Conservation (phyloP, 2,888 invertebrate genomes). For the Nineta flava region DNA sequence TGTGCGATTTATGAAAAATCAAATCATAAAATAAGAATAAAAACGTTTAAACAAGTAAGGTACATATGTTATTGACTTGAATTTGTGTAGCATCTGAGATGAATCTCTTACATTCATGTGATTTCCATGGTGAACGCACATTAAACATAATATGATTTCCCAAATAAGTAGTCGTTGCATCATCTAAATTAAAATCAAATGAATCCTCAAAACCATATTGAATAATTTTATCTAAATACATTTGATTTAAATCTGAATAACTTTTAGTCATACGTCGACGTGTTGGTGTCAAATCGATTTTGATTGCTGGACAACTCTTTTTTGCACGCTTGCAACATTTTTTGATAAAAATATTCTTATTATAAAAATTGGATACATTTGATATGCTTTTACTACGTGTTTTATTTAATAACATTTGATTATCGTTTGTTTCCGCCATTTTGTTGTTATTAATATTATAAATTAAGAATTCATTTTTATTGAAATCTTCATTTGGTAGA, state of each 20-base stretch:
- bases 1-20: too few relatives aligned
- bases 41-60: not conserved
- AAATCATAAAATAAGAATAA: not conserved
- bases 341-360: constrained; percentile 14
- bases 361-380: not conserved
- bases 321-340: constrained; percentile 28
- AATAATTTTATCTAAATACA: constrained; percentile 2
- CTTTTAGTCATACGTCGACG: constrained; percentile 17
- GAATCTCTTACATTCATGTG: not conserved
- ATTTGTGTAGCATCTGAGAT: not conserved
- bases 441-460: not conserved
- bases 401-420: not conserved
- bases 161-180: not conserved
- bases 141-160: not conserved
- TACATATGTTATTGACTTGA: not conserved
- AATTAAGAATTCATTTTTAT: constrained; percentile 15
- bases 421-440: not conserved
- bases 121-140: constrained; percentile 2
- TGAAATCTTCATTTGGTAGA: constrained; percentile 18
- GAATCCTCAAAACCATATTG: constrained; percentile 2
- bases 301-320: constrained; percentile 24
- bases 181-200: not conserved
- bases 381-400: not conserved
- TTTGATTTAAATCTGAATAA: constrained; percentile 17
- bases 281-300: constrained; percentile 18